A percentile compares a stretch with the other conserved stretches of the same genome.
phyloP scores from a whole-genome alignment of 2,797 vertebrate species.

The Poliocrania exsul region DNA sequence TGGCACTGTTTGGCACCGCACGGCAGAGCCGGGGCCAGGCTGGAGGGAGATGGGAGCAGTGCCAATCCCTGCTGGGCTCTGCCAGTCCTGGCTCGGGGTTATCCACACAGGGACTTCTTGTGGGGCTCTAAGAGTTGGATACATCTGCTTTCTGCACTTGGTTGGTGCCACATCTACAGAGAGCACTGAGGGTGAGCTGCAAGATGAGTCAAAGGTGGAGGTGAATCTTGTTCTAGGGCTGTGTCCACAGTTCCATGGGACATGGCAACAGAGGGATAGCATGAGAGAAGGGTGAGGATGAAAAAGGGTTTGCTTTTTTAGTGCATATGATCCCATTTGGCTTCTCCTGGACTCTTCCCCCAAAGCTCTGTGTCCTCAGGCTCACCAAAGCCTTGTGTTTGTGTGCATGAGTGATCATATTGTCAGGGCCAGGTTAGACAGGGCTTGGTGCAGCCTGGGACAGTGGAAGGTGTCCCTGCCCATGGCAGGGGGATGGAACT shows the following conservation, averaged over 20 bases:
- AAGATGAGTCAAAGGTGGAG: not conserved
- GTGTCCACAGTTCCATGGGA: not conserved
- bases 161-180: not conserved
- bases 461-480: not conserved
- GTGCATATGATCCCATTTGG: accelerated
- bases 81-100: not conserved
- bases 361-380: not conserved
- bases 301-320: not conserved
- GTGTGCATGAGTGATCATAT: accelerated
- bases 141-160: not conserved
- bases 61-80: too few species aligned
- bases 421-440: accelerated
- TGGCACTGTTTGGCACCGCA: not conserved
- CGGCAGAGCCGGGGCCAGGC: too few species aligned
- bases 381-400: not conserved
- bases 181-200: not conserved
- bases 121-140: not conserved
- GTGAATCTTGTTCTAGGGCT: accelerated
- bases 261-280: not conserved
- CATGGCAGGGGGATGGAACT: not conserved
- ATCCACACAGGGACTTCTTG: not conserved
- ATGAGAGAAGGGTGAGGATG: not conserved
- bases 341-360: not conserved
- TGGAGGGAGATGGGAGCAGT: too few species aligned
- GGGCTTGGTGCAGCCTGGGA: not conserved